Conservation (phyloP, 2,888 invertebrate genomes). For the Ethmia dodecea region DNA sequence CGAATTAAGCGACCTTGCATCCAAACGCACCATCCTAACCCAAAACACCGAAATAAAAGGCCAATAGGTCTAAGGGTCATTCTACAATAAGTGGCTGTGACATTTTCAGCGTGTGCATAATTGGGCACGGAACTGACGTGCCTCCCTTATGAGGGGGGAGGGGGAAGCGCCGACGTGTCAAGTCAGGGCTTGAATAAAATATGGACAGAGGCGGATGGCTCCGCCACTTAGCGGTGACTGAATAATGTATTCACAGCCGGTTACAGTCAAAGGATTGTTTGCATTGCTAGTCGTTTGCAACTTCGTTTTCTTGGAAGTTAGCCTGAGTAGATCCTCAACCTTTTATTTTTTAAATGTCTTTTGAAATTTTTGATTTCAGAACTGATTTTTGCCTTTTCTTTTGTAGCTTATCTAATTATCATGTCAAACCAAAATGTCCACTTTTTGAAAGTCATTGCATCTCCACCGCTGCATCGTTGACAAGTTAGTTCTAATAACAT, state of each 20-base stretch:
- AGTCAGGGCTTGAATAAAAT: constrained; percentile 67
- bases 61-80: constrained; percentile 75
- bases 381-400: no score
- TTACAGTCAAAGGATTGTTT: constrained; percentile 39
- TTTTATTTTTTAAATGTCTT: no score
- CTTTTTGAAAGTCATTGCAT: no score
- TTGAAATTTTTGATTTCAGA: no score
- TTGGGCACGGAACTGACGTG: constrained; percentile 66
- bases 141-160: constrained; percentile 29
- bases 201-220: constrained; percentile 65
- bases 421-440: no score
- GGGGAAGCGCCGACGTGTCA: constrained; percentile 71
- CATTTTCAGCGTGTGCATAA: constrained; percentile 70
- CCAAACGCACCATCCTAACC: no score
- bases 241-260: constrained; percentile 59
- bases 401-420: no score
- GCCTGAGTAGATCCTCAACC: no score
- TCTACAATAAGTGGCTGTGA: constrained; percentile 58
- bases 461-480: no score
- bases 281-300: constrained; percentile 20
- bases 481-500: no score
- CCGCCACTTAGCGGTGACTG: constrained; percentile 65
- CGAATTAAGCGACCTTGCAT: constrained; percentile 26
- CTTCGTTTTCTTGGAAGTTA: constrained; percentile 11
- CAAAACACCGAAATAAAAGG: constrained; percentile 61